Evolutionary conservation across 2,888 invertebrate species (phyloP).

Genomic region (Lumbricus terrestris): DNA sequence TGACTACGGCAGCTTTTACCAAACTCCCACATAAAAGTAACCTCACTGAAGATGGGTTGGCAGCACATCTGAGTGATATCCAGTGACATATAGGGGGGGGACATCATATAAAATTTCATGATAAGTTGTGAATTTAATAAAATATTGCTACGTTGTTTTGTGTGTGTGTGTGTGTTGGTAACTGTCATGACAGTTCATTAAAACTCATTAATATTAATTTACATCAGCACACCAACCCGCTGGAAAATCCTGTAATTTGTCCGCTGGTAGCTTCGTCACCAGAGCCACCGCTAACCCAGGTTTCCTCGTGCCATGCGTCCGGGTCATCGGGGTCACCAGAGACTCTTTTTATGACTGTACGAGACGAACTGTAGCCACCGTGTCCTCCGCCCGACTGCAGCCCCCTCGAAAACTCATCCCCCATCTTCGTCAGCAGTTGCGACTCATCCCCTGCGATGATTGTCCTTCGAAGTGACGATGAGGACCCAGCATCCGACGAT

Average conservation of each 20-base stretch:
- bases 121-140: too few relatives aligned
- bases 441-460: background rate
- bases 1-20: too few relatives aligned
- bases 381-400: background rate
- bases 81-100: too few relatives aligned
- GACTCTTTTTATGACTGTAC: conserved; percentile 5
- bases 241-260: background rate
- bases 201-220: background rate
- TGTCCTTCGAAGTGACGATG: background rate
- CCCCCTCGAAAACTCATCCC: background rate
- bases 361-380: background rate
- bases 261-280: conserved; percentile 7
- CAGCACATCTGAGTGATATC: too few relatives aligned
- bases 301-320: background rate
- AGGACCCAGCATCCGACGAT: background rate
- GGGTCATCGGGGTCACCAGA: background rate
- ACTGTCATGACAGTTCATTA: background rate
- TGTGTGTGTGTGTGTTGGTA: too few relatives aligned
- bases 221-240: background rate
- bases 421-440: background rate
- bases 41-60: too few relatives aligned
- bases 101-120: too few relatives aligned
- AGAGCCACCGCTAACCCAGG: background rate
- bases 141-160: background rate
- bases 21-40: too few relatives aligned